Evolutionary conservation across 2,888 invertebrate genomes (phyloP).

Genomic region (Dryobota labecula): DNA sequence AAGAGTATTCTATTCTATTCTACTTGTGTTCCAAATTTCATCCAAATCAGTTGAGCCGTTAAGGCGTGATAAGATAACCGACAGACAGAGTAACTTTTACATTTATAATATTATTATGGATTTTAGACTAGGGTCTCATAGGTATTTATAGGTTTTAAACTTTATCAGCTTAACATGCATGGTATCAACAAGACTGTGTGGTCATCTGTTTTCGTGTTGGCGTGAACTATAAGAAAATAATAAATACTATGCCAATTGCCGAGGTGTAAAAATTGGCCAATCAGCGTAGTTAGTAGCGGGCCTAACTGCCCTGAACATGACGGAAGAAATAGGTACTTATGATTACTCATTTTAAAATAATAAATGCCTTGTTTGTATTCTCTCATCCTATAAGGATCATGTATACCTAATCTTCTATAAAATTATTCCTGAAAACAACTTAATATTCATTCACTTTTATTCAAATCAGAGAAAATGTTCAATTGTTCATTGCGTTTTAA

Average conservation of each 20-base stretch:
- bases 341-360: not conserved
- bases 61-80: no score
- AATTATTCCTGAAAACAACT: not conserved
- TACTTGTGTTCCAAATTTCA: not conserved
- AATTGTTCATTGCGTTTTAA: not conserved
- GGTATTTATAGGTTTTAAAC: not conserved
- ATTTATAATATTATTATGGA: not conserved
- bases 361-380: not conserved
- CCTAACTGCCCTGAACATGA: not conserved
- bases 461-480: not conserved
- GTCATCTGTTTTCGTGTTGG: not conserved
- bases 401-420: not conserved
- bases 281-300: not conserved
- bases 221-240: not conserved
- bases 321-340: not conserved
- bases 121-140: not conserved
- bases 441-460: not conserved
- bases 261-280: no score
- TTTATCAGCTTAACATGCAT: not conserved
- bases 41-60: not conserved
- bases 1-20: no score
- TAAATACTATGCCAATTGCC: not conserved
- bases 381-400: no score
- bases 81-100: not conserved
- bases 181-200: not conserved